These are phyloP conservation scores for Sanderia malayensis DNA, from an alignment of 30 jellyfish, hydroid and myxozoan genomes.

Conservation along the genomic window DNA sequence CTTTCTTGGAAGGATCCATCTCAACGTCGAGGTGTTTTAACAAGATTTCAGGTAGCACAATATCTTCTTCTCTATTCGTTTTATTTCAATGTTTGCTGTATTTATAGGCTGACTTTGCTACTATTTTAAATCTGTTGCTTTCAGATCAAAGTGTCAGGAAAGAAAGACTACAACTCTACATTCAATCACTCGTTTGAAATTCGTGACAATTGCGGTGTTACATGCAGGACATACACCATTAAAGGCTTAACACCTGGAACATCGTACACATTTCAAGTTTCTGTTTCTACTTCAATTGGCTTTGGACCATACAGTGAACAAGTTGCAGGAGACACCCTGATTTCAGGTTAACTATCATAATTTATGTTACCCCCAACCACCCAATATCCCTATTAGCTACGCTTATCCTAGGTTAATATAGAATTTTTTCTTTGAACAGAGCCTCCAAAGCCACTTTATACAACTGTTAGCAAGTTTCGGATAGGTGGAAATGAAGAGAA, in stretches of 20 bases:
- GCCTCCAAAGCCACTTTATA: conserved; percentile 35
- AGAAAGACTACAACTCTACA: conserved; percentile 37
- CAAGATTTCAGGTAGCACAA: conserved; percentile 47
- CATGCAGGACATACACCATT: conserved; percentile 17
- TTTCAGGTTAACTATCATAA: conserved; percentile 40
- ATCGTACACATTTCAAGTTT: conserved; percentile 19
- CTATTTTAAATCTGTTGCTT: no score
- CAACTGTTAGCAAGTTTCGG: not conserved
- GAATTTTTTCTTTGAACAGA: conserved; percentile 6
- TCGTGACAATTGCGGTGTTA: not conserved
- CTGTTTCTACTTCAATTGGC: conserved; percentile 52
- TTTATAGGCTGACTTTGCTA: no score
- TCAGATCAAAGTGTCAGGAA: conserved; percentile 46
- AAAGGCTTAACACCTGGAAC: conserved; percentile 34
- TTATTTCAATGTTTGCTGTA: not conserved
- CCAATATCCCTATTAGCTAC: no score
- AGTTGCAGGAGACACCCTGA: conserved; percentile 20
- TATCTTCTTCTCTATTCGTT: no score
- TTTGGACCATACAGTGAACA: conserved; percentile 35
- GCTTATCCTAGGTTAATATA: no score
- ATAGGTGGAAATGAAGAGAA: conserved; percentile 47
- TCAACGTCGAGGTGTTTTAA: conserved; percentile 29
- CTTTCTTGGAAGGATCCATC: conserved; percentile 47
- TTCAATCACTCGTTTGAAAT: conserved; percentile 12
- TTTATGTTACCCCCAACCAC: no score